phyloP scores from a whole-genome alignment of 2,113 vertebrate genomes.

The Hemibagrus wyckioides region DNA sequence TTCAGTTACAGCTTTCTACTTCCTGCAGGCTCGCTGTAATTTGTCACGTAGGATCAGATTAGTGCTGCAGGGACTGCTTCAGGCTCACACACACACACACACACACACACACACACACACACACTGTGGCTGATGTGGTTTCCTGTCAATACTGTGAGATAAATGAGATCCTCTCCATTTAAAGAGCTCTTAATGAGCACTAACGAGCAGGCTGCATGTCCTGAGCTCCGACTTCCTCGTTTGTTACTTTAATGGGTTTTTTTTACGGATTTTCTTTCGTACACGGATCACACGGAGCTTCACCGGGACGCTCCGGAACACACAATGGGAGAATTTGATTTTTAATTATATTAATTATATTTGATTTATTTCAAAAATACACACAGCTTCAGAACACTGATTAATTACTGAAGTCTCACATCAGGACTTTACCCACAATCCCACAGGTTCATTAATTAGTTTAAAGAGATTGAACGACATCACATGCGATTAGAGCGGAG shows the following conservation, averaged over 20 bases:
- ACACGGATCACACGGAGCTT: not conserved
- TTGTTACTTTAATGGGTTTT: not conserved
- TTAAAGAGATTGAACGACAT: no score
- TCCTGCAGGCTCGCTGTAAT: not conserved
- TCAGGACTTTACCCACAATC: not conserved
- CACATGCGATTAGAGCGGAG: no score
- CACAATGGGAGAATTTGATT: not conserved
- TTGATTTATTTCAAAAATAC: not conserved
- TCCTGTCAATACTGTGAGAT: constrained; percentile 17
- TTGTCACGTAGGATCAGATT: not conserved
- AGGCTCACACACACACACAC: not conserved
- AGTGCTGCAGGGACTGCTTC: not conserved
- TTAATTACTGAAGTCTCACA: not conserved
- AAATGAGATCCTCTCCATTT: constrained; percentile 13
- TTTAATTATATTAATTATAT: not conserved
- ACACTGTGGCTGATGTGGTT: not conserved
- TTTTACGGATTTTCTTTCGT: not conserved
- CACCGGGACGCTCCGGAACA: not conserved
- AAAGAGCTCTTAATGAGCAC: constrained; percentile 17
- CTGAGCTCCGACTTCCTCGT: not conserved
- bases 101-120: not conserved
- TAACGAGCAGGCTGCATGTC: constrained; percentile 18
- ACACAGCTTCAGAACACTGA: not conserved
- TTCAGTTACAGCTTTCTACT: not conserved
- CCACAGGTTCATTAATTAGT: not conserved